These are phyloP conservation scores for Plutomurus gul DNA, from an alignment of 1,140 invertebrate species.

Conservation along the genomic window DNA sequence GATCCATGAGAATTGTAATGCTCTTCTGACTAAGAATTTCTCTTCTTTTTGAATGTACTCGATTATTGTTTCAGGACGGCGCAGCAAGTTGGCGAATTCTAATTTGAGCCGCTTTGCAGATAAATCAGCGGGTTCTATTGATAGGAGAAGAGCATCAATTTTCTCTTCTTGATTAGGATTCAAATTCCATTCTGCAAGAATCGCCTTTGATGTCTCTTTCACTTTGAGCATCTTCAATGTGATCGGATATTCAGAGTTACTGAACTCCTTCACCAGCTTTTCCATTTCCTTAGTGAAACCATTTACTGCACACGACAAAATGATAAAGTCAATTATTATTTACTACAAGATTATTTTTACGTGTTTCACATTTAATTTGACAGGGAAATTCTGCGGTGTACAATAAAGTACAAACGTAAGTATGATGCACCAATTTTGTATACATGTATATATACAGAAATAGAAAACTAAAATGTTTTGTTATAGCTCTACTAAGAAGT, in stretches of 20 bases:
- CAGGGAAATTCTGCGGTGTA: too few species aligned
- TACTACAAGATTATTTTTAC: too few species aligned
- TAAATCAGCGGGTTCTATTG: slow-evolving; percentile 31
- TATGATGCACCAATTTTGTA: too few species aligned
- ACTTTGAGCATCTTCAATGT: neutral
- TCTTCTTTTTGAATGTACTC: slow-evolving; percentile 24
- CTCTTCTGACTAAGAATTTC: slow-evolving; percentile 17
- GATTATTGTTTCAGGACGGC: slow-evolving; percentile 8
- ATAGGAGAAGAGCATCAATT: slow-evolving; percentile 5
- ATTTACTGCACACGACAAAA: neutral
- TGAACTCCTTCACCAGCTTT: neutral
- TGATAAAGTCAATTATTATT: too few species aligned
- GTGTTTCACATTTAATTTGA: too few species aligned
- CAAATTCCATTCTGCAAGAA: neutral
- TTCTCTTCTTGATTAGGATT: slow-evolving; percentile 9
- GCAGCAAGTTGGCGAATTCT: slow-evolving; percentile 26
- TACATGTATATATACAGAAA: too few species aligned
- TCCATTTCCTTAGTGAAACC: neutral
- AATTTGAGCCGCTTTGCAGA: neutral
- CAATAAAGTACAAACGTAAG: too few species aligned
- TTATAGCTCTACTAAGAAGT: too few species aligned
- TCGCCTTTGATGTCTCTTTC: neutral
- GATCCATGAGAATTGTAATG: slow-evolving; percentile 34
- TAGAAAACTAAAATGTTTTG: too few species aligned
- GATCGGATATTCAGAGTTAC: slow-evolving; percentile 11